Evolutionary conservation across 2,888 invertebrate genomes (phyloP).

Genomic region (Miltochrista miniata): DNA sequence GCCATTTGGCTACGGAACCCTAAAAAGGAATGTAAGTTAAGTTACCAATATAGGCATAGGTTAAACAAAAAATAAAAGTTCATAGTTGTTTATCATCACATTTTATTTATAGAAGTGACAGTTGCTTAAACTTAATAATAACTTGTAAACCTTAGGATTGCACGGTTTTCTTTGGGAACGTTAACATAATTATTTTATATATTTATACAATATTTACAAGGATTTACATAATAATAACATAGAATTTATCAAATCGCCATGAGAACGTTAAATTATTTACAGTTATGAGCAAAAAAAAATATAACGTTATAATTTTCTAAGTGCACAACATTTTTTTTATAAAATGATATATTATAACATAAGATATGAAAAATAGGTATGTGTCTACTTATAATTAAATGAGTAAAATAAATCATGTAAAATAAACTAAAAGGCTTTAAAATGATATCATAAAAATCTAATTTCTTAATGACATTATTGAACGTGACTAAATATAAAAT

Average conservation of each 20-base stretch:
- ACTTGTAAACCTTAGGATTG: constrained; percentile 67
- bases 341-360: not conserved
- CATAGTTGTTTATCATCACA: constrained; percentile 56
- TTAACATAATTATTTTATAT: constrained; percentile 45
- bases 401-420: not conserved
- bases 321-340: constrained; percentile 8
- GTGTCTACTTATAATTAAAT: not conserved
- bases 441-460: too few species aligned
- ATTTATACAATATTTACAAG: constrained; percentile 46
- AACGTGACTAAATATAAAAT: too few species aligned
- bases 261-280: constrained; percentile 38
- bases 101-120: constrained; percentile 71
- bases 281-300: constrained; percentile 19
- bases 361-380: not conserved
- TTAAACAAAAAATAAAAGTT: constrained; percentile 29
- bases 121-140: constrained; percentile 62
- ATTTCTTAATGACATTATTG: too few species aligned
- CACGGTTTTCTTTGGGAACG: constrained; percentile 77
- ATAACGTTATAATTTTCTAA: constrained; percentile 21
- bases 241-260: constrained; percentile 31
- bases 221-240: constrained; percentile 29
- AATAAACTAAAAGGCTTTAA: too few species aligned
- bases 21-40: too few species aligned
- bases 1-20: too few species aligned
- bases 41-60: too few species aligned